A percentile compares a stretch with the other conserved stretches of the same genome.
These are phyloP conservation scores for Spinibarbus caldwelli DNA, from an alignment of 2,797 vertebrate genomes.

Conservation along the genomic window DNA sequence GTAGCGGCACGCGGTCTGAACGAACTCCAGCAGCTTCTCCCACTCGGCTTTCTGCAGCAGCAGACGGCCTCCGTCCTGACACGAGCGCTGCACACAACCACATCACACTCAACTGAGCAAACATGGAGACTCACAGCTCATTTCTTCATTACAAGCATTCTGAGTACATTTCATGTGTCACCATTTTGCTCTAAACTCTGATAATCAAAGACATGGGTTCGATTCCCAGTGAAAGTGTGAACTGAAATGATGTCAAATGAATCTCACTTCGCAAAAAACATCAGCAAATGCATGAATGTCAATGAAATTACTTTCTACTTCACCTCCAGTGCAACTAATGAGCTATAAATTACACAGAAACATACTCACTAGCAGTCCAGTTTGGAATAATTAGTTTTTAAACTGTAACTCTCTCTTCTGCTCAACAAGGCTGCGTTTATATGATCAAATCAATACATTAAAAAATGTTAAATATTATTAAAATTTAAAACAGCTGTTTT, in stretches of 20 bases:
- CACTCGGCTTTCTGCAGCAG: slow-evolving; percentile 73
- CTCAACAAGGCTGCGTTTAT: not conserved
- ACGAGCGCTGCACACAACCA: slow-evolving; percentile 68
- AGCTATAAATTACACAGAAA: no score
- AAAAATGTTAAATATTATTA: not conserved
- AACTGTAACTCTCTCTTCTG: no score
- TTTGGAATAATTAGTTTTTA: not conserved
- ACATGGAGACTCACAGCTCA: no score
- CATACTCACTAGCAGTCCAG: no score
- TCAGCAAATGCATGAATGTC: not conserved
- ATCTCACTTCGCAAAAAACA: not conserved
- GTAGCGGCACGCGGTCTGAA: slow-evolving; percentile 74
- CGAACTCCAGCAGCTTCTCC: slow-evolving; percentile 72
- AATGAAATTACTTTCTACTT: no score
- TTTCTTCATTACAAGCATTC: not conserved
- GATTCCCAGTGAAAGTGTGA: not conserved
- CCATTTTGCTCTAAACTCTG: not conserved
- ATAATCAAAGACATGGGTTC: not conserved
- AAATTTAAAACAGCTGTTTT: not conserved
- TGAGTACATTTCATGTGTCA: not conserved
- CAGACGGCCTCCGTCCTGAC: slow-evolving; percentile 76
- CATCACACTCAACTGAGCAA: not conserved
- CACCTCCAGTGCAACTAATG: no score
- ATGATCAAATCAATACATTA: not conserved
- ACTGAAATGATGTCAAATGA: not conserved